Evolutionary conservation across 2,888 invertebrate genomes (phyloP).

Genomic region (Drosophila multiciliata): DNA sequence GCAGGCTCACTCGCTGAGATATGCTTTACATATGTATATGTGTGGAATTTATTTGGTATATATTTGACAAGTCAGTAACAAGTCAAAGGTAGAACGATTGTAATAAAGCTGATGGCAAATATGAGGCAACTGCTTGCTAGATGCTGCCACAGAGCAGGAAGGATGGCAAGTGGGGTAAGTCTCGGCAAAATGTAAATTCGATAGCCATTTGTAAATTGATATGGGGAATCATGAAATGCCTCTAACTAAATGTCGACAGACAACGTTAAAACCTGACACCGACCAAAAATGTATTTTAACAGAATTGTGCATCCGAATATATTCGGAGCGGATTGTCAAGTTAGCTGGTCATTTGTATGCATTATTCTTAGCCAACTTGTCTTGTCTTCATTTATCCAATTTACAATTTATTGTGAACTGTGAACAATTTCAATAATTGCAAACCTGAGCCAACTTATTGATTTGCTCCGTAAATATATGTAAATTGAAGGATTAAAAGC

Average conservation of each 20-base stretch:
- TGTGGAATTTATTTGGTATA: slow-evolving; percentile 12
- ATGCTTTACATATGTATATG: not conserved
- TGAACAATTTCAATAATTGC: not conserved
- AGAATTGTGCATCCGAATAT: not conserved
- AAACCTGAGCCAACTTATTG: not conserved
- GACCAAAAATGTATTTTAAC: not conserved
- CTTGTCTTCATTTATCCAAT: slow-evolving; percentile 8
- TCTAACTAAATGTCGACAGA: slow-evolving; percentile 15
- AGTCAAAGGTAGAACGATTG: slow-evolving; percentile 66
- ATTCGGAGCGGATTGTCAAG: not conserved
- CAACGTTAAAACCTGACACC: slow-evolving; percentile 1
- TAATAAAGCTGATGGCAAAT: slow-evolving; percentile 49
- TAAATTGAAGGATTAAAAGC: not conserved
- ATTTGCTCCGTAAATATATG: not conserved
- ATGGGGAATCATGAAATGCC: slow-evolving; percentile 46
- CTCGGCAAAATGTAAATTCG: slow-evolving; percentile 62
- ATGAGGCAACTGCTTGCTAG: slow-evolving; percentile 8
- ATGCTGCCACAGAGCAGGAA: not conserved
- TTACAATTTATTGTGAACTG: not conserved
- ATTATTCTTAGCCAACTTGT: slow-evolving; percentile 1
- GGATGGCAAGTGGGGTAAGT: not conserved
- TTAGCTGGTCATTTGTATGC: not conserved
- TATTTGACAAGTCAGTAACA: slow-evolving; percentile 68
- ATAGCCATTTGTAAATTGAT: slow-evolving; percentile 65
- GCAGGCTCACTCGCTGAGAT: slow-evolving; percentile 4